Evolutionary conservation across 2,888 invertebrate species (phyloP).

Genomic region (Hemicrepidius hirtus): DNA sequence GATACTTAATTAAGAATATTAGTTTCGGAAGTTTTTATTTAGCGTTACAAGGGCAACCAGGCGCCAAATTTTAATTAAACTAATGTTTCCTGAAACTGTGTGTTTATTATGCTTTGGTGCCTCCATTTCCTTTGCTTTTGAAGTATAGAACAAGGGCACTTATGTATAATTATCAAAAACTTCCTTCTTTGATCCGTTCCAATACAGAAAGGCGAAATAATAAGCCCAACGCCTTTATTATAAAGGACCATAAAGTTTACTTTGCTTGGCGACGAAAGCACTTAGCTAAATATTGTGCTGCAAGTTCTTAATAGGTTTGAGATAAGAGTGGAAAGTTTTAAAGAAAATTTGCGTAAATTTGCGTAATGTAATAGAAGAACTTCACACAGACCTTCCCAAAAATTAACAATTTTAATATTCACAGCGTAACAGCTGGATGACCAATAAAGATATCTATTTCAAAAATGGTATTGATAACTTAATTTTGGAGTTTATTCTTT

Average conservation of each 20-base stretch:
- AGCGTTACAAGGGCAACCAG: constrained; percentile 15
- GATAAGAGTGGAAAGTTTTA: constrained; percentile 51
- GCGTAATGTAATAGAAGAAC: constrained; percentile 42
- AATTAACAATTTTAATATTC: constrained; percentile 37
- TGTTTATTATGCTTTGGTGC: constrained; percentile 33
- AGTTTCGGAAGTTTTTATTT: constrained; percentile 22
- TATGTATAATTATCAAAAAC: constrained; percentile 34
- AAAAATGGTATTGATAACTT: background rate
- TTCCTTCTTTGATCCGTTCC: constrained; percentile 32
- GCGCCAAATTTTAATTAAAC: constrained; percentile 43
- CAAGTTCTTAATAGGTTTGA: constrained; percentile 54
- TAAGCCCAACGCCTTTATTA: constrained; percentile 14
- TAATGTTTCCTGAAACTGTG: constrained; percentile 34
- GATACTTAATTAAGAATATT: constrained; percentile 9
- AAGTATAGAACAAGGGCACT: constrained; percentile 32
- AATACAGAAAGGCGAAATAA: constrained; percentile 30
- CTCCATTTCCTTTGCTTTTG: constrained; percentile 30
- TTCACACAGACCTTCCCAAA: constrained; percentile 23
- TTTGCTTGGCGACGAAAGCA: constrained; percentile 42
- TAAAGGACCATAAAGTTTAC: constrained; percentile 33
- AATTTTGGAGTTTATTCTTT: background rate
- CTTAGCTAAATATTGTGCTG: constrained; percentile 54
- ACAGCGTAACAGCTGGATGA: constrained; percentile 10
- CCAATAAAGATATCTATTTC: constrained; percentile 6
- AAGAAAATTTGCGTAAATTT: constrained; percentile 42